phyloP scores from a whole-genome alignment of 2,888 invertebrate species.

The Lithophane ornitopus region DNA sequence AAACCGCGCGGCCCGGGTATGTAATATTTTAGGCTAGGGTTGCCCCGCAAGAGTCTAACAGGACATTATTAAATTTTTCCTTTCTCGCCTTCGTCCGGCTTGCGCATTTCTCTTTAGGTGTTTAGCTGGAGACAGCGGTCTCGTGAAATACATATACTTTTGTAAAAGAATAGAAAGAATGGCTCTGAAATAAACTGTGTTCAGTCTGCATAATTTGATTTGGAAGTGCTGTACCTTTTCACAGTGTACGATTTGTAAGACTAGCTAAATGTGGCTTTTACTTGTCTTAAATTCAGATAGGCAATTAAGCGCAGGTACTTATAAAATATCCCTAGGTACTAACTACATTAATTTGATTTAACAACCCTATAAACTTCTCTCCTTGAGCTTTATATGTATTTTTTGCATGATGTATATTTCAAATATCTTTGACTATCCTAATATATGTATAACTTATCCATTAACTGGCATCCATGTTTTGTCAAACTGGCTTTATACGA shows the following conservation, averaged over 20 bases:
- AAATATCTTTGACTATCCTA: not conserved
- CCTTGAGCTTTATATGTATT: not conserved
- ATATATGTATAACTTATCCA: not conserved
- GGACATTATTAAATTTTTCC: constrained; percentile 45
- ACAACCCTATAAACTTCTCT: constrained; percentile 5
- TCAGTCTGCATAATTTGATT: not conserved
- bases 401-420: not conserved
- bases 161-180: constrained; percentile 1
- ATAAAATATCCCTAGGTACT: too few species aligned
- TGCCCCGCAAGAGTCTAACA: constrained; percentile 11
- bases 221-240: too few species aligned
- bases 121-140: constrained; percentile 30
- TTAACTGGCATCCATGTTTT: not conserved
- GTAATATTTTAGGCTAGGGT: constrained; percentile 40
- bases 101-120: constrained; percentile 24
- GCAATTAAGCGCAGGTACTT: too few species aligned
- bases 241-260: not conserved
- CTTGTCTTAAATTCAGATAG: too few species aligned
- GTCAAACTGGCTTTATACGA: not conserved
- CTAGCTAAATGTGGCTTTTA: not conserved
- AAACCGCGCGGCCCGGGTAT: constrained; percentile 25
- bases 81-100: constrained; percentile 14
- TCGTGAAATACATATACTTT: constrained; percentile 39
- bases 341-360: not conserved
- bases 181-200: constrained; percentile 12